Evolutionary conservation across 2,113 vertebrate genomes (phyloP).

Genomic region (Saguinus imperator): DNA sequence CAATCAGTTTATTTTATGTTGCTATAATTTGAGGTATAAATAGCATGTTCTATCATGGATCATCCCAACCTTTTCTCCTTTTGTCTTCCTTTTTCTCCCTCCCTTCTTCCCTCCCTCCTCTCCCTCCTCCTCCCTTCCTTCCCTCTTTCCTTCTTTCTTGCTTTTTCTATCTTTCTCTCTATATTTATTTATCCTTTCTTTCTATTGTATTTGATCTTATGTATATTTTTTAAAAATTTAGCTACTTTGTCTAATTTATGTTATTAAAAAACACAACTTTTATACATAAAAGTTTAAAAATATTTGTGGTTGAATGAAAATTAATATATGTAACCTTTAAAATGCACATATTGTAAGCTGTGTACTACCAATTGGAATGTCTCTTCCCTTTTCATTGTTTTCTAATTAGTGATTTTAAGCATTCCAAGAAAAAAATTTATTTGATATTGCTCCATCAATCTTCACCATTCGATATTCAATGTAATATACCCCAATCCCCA

Average conservation of each 20-base stretch:
- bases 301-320: not conserved
- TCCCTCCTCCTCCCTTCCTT: too few relatives aligned
- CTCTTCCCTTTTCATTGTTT: not conserved
- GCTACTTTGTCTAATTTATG: not conserved
- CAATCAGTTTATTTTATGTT: slow-evolving; percentile 55
- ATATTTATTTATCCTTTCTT: not conserved
- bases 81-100: not conserved
- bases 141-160: too few relatives aligned
- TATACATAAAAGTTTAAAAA: not conserved
- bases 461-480: not conserved
- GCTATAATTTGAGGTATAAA: slow-evolving; percentile 54
- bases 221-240: slow-evolving; percentile 41
- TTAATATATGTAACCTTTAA: not conserved
- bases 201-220: not conserved
- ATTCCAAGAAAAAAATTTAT: not conserved
- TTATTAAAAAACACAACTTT: not conserved
- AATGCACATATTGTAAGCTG: not conserved
- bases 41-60: not conserved
- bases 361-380: not conserved
- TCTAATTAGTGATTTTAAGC: not conserved
- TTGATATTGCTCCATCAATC: not conserved
- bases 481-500: not conserved
- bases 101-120: not conserved
- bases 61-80: rapidly evolving
- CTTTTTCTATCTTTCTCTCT: not conserved